phyloP scores from a whole-genome alignment of 2,888 invertebrate genomes.

The Dinocampus coccinellae region DNA sequence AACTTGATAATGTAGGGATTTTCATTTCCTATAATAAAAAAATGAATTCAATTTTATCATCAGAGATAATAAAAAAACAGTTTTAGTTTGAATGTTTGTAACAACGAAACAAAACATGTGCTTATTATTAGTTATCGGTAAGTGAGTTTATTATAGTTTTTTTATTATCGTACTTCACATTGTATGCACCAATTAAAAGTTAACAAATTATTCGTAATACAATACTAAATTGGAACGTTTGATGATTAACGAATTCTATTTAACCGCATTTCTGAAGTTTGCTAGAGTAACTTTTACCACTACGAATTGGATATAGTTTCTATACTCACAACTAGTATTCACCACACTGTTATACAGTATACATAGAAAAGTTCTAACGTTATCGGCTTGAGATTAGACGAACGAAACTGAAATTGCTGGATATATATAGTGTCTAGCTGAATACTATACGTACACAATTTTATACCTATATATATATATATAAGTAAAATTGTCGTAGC shows the following conservation, averaged over 20 bases:
- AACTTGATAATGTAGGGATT: background rate
- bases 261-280: constrained; percentile 17
- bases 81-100: background rate
- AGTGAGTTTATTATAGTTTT: background rate
- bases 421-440: background rate
- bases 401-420: constrained; percentile 5
- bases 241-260: constrained; percentile 9
- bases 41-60: too few species aligned
- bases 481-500: background rate
- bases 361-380: constrained; percentile 13
- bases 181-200: background rate
- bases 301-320: constrained; percentile 14
- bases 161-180: background rate
- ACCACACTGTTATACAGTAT: background rate
- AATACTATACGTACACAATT: background rate
- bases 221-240: background rate
- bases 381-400: constrained; percentile 29
- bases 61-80: background rate
- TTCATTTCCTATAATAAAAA: too few species aligned
- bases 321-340: background rate
- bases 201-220: background rate
- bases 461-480: too few species aligned
- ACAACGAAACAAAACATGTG: background rate
- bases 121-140: background rate
- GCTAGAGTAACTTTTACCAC: constrained; percentile 3